Base-by-base conservation (phyloP, 1,140 invertebrate genomes). In the Heliconius melpomene region DNA sequence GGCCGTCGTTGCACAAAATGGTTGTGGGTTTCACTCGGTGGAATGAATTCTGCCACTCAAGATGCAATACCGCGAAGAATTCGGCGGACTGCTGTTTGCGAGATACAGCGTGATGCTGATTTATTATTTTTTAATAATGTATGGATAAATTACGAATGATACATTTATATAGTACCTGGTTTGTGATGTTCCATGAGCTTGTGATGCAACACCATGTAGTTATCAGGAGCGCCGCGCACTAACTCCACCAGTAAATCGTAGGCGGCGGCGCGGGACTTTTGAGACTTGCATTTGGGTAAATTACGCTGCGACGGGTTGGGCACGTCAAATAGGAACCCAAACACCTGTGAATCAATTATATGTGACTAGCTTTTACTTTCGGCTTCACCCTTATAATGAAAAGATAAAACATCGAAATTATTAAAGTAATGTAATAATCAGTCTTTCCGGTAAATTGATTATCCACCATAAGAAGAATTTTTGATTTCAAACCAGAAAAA, bases 231-330 rank as follows among this genome's bases (percentile, higher is more conserved):
- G 29, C 96, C 97, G 88, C 98, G 97, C 0, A 97, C 97, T 78
- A 99, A 91, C 89, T 99, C 98, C 18, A 98, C 97, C 1, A 99
- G 90, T 1, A 99, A 92, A 94, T 99, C 98, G 88, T 98, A 99
- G 0, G 98, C 98, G 2, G 98, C 97, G 0, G 98, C 97, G 40
- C 98, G 95, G 0, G 98, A 97, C 32, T 97, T 96, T 79, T 97
- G 97, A 71, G 98, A 98, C 93, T 99, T 99, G 92, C 98, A 99
- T 89, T 98, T 98, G 0, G 98, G 98, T 7, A 98, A 96, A 85
- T 98, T 96, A 20, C 98, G 96, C 74, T 97, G 96, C 76, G 96
- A 95, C 1, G 98, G 97, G 87, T 97, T 98, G 0, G 98, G 98
- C 71, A 99, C 95, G 40, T 98, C 98, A 91, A 99, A 99, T 7